phyloP scores from a whole-genome alignment of 2,797 vertebrate species.

The Phrynocephalus guinanensis region DNA sequence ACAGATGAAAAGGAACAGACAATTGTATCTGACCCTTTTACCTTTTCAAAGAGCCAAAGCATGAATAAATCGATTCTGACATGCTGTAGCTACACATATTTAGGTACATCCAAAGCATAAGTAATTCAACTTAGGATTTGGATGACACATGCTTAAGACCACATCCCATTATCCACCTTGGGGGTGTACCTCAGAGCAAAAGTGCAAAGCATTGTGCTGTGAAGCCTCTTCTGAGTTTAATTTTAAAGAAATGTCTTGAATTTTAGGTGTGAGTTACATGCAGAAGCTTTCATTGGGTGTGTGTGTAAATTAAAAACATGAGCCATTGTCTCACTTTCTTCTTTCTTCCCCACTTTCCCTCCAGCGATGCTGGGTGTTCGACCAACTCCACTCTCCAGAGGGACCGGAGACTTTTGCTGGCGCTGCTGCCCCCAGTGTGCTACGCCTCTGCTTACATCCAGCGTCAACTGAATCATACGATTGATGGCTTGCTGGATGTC shows the following conservation, averaged over 20 bases:
- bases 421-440: slow-evolving; percentile 80
- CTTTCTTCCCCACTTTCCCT: slow-evolving; percentile 44
- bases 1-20: too few relatives aligned
- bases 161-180: neutral
- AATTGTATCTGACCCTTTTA: too few relatives aligned
- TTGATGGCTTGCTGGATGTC: slow-evolving; percentile 83
- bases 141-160: neutral
- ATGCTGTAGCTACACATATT: too few relatives aligned
- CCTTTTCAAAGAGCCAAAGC: too few relatives aligned
- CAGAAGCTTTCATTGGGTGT: neutral
- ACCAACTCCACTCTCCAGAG: neutral
- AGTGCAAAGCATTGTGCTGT: neutral
- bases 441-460: slow-evolving; percentile 84
- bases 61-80: too few relatives aligned
- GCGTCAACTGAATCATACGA: slow-evolving; percentile 75
- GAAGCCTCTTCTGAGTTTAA: neutral
- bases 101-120: too few relatives aligned
- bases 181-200: neutral
- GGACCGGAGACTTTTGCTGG: slow-evolving; percentile 48
- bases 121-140: too few relatives aligned
- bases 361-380: neutral
- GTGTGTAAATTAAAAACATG: slow-evolving; percentile 9
- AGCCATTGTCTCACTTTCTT: slow-evolving; percentile 68
- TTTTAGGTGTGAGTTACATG: slow-evolving; percentile 5
- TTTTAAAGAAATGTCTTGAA: slow-evolving; percentile 17